Evolutionary conservation across 2,113 vertebrate genomes (phyloP), one percentile per base, ranked within the genome.

Genomic region (Etia nguti): DNA sequence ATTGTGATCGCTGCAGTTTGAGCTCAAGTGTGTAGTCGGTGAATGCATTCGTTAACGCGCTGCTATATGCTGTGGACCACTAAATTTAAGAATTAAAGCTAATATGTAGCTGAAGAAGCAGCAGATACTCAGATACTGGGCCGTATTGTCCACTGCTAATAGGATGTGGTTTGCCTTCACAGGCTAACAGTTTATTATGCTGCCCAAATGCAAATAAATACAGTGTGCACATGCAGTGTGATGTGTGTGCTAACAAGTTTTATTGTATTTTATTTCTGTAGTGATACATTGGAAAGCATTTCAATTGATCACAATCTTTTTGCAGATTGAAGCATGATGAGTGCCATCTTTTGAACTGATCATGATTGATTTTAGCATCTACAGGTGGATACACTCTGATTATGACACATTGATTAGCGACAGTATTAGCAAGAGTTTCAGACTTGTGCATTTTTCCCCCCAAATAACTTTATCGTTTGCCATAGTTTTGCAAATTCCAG

Each of bases 1-100:
- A 86, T 84, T 92, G 26, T 46, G 79, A 86, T 89, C 87, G 2
- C 57, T 84, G 79, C 36, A 56, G 65, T 70, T 92, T 82, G 55
- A 46, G 8, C 54, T 81, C 2, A 79, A 84, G 41, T 55, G 20
- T 79, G 10, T 75, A 13, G 52, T 62, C 70, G 87, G 26, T 54
- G 15, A 70, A 80, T 68, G 75, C 6, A 20, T 60, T 36, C 50
- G 8, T 34, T 59, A 56, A 56, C 34, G 6, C 16, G n/a, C 34
- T 26, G 6, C 41, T 16, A 36, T 31, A 18, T 52, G 11, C 10
- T 54, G 22, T 36, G 6, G 43, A 18, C 4, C 22, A 9, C 50
- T 46, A 9, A 56, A 56, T 31, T n/a, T 18, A 79, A 56, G 34
- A 56, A 18, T 10, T 50, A 50, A 77, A 77, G 18, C 26, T 77